Evolutionary conservation across 30 jellyfish, hydroid and myxozoan species (phyloP).

Genomic region (Cassiopea xamachana): DNA sequence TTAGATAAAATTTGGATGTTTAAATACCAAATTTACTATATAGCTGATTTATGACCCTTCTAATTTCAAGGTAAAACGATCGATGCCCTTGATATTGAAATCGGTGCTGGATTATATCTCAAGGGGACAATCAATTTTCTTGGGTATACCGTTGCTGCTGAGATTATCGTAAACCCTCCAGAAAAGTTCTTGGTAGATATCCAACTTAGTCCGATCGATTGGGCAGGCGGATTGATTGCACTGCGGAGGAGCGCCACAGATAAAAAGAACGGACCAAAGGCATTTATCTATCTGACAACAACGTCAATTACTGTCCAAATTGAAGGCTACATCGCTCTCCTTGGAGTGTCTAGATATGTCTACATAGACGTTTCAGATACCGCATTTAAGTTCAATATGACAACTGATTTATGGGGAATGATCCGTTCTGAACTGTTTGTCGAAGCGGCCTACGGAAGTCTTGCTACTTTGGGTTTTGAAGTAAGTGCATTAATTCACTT

Average conservation of each 20-base stretch:
- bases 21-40: too few relatives aligned
- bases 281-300: slow-evolving; percentile 22
- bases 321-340: slow-evolving; percentile 69
- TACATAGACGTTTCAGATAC: slow-evolving; percentile 71
- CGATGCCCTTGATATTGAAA: slow-evolving; percentile 55
- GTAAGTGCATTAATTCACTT: slow-evolving; percentile 37
- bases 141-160: slow-evolving; percentile 67
- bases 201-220: slow-evolving; percentile 72
- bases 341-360: slow-evolving; percentile 56
- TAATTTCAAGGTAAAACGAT: slow-evolving; percentile 41
- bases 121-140: slow-evolving; percentile 70
- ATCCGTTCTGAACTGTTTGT: slow-evolving; percentile 29
- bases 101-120: slow-evolving; percentile 72
- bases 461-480: slow-evolving; percentile 36
- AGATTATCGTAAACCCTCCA: slow-evolving; percentile 29
- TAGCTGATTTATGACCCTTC: neutral
- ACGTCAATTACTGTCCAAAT: slow-evolving; percentile 59
- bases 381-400: slow-evolving; percentile 48
- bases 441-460: slow-evolving; percentile 74
- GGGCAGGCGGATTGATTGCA: slow-evolving; percentile 69
- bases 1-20: too few relatives aligned
- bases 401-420: slow-evolving; percentile 53
- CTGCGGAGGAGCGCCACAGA: slow-evolving; percentile 49
- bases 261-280: slow-evolving; percentile 67
- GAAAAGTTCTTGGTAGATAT: slow-evolving; percentile 54